A percentile compares a stretch with the other conserved stretches of the same genome.
Conservation (phyloP, 1,140 invertebrate genomes). For the Ephestia elutella region DNA sequence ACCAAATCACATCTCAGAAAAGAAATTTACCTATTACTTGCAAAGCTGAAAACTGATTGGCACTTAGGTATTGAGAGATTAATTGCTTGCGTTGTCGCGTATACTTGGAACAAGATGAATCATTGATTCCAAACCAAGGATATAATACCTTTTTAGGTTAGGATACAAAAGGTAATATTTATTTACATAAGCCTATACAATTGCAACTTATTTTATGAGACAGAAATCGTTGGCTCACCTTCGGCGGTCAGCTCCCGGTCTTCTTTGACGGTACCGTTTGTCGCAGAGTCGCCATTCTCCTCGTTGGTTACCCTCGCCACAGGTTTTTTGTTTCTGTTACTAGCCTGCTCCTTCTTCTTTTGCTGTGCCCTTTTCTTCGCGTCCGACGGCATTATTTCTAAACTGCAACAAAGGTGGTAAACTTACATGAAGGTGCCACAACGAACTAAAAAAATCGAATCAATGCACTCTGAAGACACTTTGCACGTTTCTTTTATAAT, state of each 20-base stretch:
- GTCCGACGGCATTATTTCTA: constrained; percentile 91
- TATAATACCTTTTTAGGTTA: background rate
- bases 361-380: constrained; percentile 97
- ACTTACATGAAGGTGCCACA: background rate
- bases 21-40: too few species aligned
- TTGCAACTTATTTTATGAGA: background rate
- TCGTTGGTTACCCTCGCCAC: constrained; percentile 71
- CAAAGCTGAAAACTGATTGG: too few species aligned
- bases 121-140: too few species aligned
- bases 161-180: too few species aligned
- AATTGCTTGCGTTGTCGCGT: too few species aligned
- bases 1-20: too few species aligned
- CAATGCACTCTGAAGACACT: constrained; percentile 6
- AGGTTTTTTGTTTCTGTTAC: constrained; percentile 82
- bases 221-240: constrained; percentile 40
- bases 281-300: constrained; percentile 66
- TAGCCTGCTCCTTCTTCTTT: constrained; percentile 97
- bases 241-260: constrained; percentile 74
- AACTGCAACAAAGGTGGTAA: constrained; percentile 16
- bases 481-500: constrained; percentile 3
- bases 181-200: background rate
- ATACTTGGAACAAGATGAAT: too few species aligned
- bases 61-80: too few species aligned
- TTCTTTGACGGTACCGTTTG: constrained; percentile 54
- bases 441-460: background rate